A percentile compares a stretch with the other conserved stretches of the same genome.
Evolutionary conservation across 2,113 vertebrate species (phyloP).

Genomic region (Emydura subglobosa): DNA sequence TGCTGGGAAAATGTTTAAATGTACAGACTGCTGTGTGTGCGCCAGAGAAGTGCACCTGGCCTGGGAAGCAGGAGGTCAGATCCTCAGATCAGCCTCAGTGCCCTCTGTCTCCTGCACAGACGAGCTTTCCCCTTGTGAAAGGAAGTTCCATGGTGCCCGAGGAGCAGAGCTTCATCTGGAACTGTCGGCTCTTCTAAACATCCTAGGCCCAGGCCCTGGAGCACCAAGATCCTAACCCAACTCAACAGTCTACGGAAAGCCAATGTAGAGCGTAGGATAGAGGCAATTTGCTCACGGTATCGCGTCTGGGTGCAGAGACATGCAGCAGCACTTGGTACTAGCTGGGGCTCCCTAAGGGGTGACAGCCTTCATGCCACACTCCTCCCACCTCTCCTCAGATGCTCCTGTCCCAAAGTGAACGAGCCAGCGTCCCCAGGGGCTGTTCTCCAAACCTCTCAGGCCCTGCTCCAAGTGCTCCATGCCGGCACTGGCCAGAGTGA

Average conservation of each 20-base stretch:
- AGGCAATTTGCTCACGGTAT: no score
- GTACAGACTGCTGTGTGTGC: no score
- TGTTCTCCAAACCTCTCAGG: background rate
- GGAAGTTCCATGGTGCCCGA: background rate
- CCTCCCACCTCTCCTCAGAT: background rate
- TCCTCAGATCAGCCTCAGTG: background rate
- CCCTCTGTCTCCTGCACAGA: background rate
- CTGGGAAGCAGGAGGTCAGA: no score
- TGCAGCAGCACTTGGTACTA: no score
- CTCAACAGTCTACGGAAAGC: background rate
- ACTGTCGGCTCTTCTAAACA: background rate
- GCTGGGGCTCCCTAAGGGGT: background rate
- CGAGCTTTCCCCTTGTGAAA: background rate
- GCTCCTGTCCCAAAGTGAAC: background rate
- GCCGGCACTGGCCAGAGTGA: slow-evolving; percentile 7
- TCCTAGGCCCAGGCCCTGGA: background rate
- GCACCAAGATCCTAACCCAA: background rate
- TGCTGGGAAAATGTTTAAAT: no score
- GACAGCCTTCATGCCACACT: background rate
- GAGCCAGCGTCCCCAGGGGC: background rate
- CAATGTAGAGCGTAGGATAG: background rate
- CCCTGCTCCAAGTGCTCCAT: background rate
- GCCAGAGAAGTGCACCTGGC: no score
- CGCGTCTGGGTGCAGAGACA: no score
- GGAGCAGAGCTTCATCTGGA: background rate